Percentiles rank a stretch among this genome's conserved stretches.
Evolutionary conservation across 2,888 invertebrate species (phyloP).

Genomic region (Leptura quadrifasciata): DNA sequence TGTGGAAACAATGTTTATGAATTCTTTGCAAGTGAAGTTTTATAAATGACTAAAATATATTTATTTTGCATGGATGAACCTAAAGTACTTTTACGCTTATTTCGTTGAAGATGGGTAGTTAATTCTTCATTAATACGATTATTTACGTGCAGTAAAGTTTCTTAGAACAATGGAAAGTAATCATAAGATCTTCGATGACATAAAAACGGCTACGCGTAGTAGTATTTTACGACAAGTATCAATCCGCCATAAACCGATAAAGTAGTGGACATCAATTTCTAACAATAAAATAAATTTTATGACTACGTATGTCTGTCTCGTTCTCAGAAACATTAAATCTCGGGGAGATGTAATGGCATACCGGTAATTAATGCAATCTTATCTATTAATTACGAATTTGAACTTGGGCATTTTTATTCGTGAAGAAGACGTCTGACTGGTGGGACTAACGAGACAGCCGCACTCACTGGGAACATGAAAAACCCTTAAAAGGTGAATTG

Average conservation of each 20-base stretch:
- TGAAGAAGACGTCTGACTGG: slow-evolving; percentile 37
- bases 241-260: slow-evolving; percentile 51
- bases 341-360: slow-evolving; percentile 47
- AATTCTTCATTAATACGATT: slow-evolving; percentile 36
- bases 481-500: slow-evolving; percentile 35
- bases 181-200: slow-evolving; percentile 39
- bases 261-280: slow-evolving; percentile 53
- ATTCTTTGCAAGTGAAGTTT: too few relatives aligned
- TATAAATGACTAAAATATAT: not conserved
- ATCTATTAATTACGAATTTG: slow-evolving; percentile 53
- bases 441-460: slow-evolving; percentile 35
- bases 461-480: slow-evolving; percentile 11
- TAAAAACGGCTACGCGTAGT: slow-evolving; percentile 8
- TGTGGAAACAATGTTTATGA: too few relatives aligned
- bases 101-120: not conserved
- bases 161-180: slow-evolving; percentile 34
- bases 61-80: not conserved
- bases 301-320: slow-evolving; percentile 44
- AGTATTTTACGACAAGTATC: slow-evolving; percentile 35
- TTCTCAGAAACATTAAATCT: slow-evolving; percentile 57
- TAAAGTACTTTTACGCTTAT: not conserved
- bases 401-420: slow-evolving; percentile 32
- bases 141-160: slow-evolving; percentile 16
- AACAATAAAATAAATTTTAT: slow-evolving; percentile 57
- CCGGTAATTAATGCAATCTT: slow-evolving; percentile 58